A percentile compares a stretch with the other conserved stretches of the same genome.
Conservation (phyloP, 2,113 vertebrate genomes). For the Narcine bancroftii region DNA sequence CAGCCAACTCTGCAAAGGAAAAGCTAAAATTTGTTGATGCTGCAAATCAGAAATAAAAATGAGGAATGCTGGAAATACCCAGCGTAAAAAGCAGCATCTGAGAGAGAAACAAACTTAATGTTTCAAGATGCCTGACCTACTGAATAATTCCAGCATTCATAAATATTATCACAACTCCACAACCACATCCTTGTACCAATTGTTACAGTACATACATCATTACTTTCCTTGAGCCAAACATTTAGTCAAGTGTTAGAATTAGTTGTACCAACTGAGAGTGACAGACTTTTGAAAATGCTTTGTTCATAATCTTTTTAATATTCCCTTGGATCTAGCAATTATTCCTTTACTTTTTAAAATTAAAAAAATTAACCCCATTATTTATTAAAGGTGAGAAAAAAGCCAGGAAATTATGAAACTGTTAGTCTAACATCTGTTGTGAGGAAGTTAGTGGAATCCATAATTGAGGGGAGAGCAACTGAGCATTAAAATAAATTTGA, state of each 20-base stretch:
- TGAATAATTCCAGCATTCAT: too few species aligned
- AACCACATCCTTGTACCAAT: too few species aligned
- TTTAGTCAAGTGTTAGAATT: not conserved
- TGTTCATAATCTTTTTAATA: not conserved
- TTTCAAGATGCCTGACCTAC: too few species aligned
- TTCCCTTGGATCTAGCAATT: not conserved
- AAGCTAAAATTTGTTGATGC: too few species aligned
- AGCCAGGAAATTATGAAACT: not conserved
- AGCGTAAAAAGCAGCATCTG: too few species aligned
- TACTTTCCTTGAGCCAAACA: not conserved
- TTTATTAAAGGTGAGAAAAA: not conserved
- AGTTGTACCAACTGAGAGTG: not conserved
- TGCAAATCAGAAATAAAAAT: too few species aligned
- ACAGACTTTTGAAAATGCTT: not conserved
- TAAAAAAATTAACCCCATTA: slow-evolving; percentile 6
- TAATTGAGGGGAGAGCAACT: not conserved
- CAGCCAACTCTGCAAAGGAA: too few species aligned
- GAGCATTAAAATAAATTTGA: not conserved
- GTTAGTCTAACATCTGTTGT: slow-evolving; percentile 9
- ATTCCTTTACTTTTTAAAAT: not conserved
- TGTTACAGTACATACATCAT: too few species aligned
- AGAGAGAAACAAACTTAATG: too few species aligned
- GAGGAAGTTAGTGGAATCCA: not conserved
- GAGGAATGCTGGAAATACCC: too few species aligned
- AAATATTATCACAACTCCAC: too few species aligned